A percentile compares a stretch with the other conserved stretches of the same genome.
Evolutionary conservation across 2,888 invertebrate species (phyloP).

Genomic region (Rotaria macrura): DNA sequence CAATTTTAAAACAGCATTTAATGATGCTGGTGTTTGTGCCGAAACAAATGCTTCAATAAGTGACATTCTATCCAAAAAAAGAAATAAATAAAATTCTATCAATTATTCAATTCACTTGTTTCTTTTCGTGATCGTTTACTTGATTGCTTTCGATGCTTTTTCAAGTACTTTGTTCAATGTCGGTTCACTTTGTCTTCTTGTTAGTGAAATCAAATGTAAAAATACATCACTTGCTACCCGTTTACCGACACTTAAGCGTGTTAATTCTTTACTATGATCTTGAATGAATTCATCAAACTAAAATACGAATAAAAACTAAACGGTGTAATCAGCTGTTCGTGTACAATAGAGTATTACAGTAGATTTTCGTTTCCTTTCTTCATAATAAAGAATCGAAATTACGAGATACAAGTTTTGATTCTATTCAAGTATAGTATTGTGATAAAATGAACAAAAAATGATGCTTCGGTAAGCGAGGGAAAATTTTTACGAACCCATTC

Average conservation of each 20-base stretch:
- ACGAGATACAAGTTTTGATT: too few species aligned
- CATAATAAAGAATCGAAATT: too few species aligned
- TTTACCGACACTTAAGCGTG: not conserved
- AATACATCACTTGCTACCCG: not conserved
- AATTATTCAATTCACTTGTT: not conserved
- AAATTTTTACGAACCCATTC: too few species aligned
- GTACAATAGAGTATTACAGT: too few species aligned
- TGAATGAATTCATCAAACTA: not conserved
- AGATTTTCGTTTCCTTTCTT: too few species aligned
- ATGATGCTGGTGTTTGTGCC: not conserved
- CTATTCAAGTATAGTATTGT: too few species aligned
- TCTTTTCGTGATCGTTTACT: not conserved
- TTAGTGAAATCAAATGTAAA: not conserved
- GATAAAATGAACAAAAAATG: too few species aligned
- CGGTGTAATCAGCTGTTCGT: too few species aligned
- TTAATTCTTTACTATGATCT: not conserved
- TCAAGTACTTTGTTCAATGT: not conserved
- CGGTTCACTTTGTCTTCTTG: not conserved
- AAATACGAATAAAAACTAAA: not conserved
- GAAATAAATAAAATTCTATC: too few species aligned
- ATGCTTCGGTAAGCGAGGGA: too few species aligned
- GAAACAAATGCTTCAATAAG: slow-evolving; percentile 1
- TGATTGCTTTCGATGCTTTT: not conserved
- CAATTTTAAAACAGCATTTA: not conserved
- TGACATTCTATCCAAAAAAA: not conserved